Evolutionary conservation across 2,113 vertebrate species (phyloP).

Genomic region (Tamias sibiricus): DNA sequence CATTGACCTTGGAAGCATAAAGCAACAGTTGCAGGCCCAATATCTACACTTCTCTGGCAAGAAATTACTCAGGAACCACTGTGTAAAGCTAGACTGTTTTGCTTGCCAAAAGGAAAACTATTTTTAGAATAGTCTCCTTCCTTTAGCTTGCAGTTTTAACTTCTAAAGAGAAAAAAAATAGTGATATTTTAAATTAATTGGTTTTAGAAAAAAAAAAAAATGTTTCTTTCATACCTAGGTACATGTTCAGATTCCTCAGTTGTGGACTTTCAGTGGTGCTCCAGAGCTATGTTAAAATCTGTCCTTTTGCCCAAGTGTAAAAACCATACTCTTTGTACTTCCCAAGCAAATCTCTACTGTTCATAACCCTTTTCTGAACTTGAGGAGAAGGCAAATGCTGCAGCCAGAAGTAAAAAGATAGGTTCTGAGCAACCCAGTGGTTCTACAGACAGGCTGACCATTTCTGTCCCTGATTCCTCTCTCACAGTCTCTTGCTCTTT

Average conservation of each 20-base stretch:
- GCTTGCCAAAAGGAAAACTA: neutral
- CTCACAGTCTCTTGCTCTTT: neutral
- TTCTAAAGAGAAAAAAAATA: neutral
- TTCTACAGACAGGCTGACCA: neutral
- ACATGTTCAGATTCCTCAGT: neutral
- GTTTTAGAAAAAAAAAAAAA: neutral
- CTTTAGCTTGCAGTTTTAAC: neutral
- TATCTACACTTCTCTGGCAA: neutral
- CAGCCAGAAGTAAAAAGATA: neutral
- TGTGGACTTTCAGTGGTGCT: rapidly evolving
- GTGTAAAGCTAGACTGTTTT: neutral
- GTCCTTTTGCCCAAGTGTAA: neutral
- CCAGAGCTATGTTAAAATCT: neutral
- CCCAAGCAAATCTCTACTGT: neutral
- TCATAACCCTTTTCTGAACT: neutral
- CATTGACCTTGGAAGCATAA: conserved; percentile 54
- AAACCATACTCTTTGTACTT: neutral
- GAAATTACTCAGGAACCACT: neutral
- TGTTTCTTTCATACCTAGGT: neutral
- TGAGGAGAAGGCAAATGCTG: neutral
- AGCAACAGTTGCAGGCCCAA: conserved; percentile 18
- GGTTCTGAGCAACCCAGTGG: neutral
- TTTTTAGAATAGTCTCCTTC: conserved; percentile 16
- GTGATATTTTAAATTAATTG: neutral
- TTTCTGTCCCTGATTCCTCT: neutral